Percentiles rank a stretch among this genome's conserved stretches.
phyloP scores from a whole-genome alignment of 2,888 invertebrate genomes.

The Drosophila peninsularis region DNA sequence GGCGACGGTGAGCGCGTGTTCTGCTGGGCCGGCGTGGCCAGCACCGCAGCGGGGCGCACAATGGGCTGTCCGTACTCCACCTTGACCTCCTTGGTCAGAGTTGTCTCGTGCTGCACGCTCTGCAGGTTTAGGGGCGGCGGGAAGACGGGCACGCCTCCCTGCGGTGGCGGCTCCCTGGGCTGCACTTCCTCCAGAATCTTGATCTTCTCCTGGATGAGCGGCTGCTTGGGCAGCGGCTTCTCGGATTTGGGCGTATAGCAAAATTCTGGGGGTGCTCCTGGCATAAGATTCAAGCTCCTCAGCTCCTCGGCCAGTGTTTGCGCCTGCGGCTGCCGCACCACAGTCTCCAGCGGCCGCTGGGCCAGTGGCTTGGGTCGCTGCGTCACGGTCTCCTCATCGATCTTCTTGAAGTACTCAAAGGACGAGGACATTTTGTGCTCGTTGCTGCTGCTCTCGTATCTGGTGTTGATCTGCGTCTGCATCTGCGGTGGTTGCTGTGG shows the following conservation, averaged over 20 bases:
- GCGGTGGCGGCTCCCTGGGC: conserved; percentile 86
- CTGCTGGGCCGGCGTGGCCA: conserved; percentile 77
- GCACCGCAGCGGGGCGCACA: conserved; percentile 82
- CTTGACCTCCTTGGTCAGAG: conserved; percentile 77
- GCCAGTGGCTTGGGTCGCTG: conserved; percentile 60
- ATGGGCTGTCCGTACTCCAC: conserved; percentile 83
- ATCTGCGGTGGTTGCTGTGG: conserved; percentile 44
- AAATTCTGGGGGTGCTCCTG: conserved; percentile 90
- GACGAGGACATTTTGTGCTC: conserved; percentile 89
- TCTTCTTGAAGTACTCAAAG: conserved; percentile 88
- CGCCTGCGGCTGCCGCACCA: conserved; percentile 64
- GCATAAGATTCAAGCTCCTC: conserved; percentile 86
- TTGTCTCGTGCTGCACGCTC: conserved; percentile 74
- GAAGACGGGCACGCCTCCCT: conserved; percentile 86
- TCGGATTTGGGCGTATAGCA: conserved; percentile 87
- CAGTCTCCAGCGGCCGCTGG: conserved; percentile 53
- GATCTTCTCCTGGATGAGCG: conserved; percentile 87
- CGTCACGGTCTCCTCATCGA: conserved; percentile 82
- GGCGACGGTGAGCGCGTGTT: conserved; percentile 85
- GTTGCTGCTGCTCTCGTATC: conserved; percentile 84
- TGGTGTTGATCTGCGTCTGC: conserved; percentile 55
- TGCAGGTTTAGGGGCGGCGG: conserved; percentile 72
- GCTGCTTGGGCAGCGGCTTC: conserved; percentile 81
- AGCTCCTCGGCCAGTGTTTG: conserved; percentile 80
- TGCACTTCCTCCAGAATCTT: conserved; percentile 87